These are phyloP conservation scores for Zaprionus camerounensis DNA, from an alignment of 1,140 invertebrate species.

Conservation along the genomic window DNA sequence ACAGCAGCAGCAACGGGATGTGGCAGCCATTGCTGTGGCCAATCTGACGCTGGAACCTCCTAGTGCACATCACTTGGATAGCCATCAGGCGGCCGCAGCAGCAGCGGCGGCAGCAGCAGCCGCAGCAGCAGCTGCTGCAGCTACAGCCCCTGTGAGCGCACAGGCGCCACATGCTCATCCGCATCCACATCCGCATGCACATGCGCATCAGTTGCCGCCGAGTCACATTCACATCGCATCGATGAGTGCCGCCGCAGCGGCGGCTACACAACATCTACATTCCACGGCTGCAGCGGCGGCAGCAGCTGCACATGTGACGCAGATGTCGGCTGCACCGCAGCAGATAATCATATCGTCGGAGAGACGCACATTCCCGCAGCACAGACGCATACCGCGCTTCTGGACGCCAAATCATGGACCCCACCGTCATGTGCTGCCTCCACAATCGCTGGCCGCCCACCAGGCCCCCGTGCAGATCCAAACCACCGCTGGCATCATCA, in stretches of 20 bases:
- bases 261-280: constrained; percentile 84
- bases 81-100: constrained; percentile 61
- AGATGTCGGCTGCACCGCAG: constrained; percentile 75
- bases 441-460: constrained; percentile 82
- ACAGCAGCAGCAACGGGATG: constrained; percentile 75
- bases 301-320: constrained; percentile 78
- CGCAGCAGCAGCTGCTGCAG: constrained; percentile 39
- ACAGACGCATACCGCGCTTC: constrained; percentile 85
- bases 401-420: constrained; percentile 84
- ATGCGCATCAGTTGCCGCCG: constrained; percentile 80
- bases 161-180: constrained; percentile 45
- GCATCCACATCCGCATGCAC: constrained; percentile 69
- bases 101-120: constrained; percentile 49
- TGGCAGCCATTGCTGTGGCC: constrained; percentile 75
- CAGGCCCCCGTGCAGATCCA: constrained; percentile 85
- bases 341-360: constrained; percentile 86
- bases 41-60: constrained; percentile 69
- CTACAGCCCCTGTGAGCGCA: constrained; percentile 16
- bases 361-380: constrained; percentile 84
- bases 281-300: constrained; percentile 84
- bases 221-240: constrained; percentile 85
- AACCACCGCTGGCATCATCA: constrained; percentile 86
- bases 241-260: constrained; percentile 83
- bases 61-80: constrained; percentile 70
- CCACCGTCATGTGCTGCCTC: constrained; percentile 77